Evolutionary conservation across 2,888 invertebrate genomes (phyloP).

Genomic region (Clivina fossor): DNA sequence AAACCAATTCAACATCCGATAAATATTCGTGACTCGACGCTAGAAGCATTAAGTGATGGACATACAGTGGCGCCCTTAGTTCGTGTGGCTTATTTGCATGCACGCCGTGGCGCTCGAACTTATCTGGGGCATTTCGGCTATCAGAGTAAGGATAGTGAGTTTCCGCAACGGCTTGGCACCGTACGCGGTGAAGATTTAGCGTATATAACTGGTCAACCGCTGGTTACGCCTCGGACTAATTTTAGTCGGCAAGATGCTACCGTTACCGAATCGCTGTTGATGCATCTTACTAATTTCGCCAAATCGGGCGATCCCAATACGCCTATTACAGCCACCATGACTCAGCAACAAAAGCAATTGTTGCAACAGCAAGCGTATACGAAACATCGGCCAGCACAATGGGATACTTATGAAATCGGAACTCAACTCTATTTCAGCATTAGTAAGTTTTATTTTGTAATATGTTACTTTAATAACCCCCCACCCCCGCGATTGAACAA

Average conservation of each 20-base stretch:
- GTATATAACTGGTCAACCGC: conserved; percentile 75
- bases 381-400: conserved; percentile 63
- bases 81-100: conserved; percentile 70
- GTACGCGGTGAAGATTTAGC: conserved; percentile 75
- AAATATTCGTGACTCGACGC: conserved; percentile 79
- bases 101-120: conserved; percentile 68
- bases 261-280: conserved; percentile 72
- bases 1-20: conserved; percentile 80
- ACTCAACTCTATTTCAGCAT: conserved; percentile 79
- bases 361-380: conserved; percentile 63
- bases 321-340: conserved; percentile 49
- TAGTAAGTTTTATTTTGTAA: conserved; percentile 58
- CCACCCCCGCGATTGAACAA: too few species aligned
- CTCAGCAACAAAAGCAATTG: conserved; percentile 51
- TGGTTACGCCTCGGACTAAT: conserved; percentile 66
- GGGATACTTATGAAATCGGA: conserved; percentile 79
- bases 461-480: too few species aligned
- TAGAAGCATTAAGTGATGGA: conserved; percentile 85
- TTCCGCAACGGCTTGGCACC: conserved; percentile 74
- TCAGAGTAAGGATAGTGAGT: conserved; percentile 73
- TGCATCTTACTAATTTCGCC: conserved; percentile 76
- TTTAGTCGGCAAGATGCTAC: conserved; percentile 71
- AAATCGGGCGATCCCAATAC: conserved; percentile 74
- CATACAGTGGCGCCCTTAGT: conserved; percentile 78
- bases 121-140: conserved; percentile 82